Conservation (phyloP, 2,797 vertebrate species). For the Poecilia wingei region DNA sequence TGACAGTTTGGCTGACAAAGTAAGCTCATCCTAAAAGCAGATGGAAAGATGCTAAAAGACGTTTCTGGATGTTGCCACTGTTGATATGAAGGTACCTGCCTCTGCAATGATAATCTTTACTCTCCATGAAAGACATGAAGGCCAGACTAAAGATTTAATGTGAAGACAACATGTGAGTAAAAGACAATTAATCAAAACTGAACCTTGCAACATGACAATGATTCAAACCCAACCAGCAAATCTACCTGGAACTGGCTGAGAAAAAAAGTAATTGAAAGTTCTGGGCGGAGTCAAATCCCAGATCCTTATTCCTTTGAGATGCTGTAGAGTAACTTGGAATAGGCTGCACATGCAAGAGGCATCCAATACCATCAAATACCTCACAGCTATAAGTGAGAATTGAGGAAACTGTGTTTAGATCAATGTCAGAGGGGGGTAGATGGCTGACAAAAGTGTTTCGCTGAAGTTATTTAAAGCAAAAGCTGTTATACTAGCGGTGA, state of each 20-base stretch:
- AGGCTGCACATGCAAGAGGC: neutral
- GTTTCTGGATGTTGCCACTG: neutral
- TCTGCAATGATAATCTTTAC: neutral
- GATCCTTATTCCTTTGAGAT: neutral
- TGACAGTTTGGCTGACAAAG: neutral
- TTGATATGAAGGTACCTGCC: neutral
- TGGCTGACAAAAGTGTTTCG: neutral
- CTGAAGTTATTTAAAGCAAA: neutral
- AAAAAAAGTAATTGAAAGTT: neutral
- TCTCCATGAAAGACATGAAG: neutral
- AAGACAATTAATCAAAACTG: neutral
- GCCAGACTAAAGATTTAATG: neutral
- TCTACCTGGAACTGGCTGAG: neutral
- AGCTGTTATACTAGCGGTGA: neutral
- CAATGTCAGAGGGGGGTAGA: neutral
- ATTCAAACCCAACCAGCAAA: neutral
- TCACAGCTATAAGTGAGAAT: neutral
- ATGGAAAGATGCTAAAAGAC: neutral
- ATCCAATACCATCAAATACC: neutral
- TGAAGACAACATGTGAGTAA: neutral
- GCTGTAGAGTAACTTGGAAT: neutral
- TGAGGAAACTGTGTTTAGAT: neutral
- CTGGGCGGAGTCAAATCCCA: neutral
- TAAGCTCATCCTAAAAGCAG: neutral
- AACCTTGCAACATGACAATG: neutral